These are phyloP conservation scores for Hemibagrus wyckioides DNA, from an alignment of 2,113 vertebrate genomes.

Conservation along the genomic window DNA sequence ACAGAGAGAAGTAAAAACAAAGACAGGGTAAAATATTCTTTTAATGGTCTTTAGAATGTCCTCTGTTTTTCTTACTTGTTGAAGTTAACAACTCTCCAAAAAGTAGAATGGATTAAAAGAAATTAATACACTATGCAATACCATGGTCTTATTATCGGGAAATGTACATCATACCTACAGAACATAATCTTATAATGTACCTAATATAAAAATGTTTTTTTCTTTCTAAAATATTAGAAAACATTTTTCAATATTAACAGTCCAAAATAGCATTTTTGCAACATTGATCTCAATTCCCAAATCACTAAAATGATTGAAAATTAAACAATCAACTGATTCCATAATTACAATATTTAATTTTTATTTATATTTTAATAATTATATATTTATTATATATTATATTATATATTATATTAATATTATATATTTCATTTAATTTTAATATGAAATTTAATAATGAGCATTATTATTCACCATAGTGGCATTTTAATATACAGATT, in stretches of 20 bases:
- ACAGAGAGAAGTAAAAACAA: slow-evolving; percentile 65
- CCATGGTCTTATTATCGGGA: neutral
- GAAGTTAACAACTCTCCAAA: slow-evolving; percentile 61
- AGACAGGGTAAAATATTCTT: slow-evolving; percentile 76
- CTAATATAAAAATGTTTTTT: no score
- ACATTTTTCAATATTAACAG: neutral
- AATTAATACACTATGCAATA: slow-evolving; percentile 44
- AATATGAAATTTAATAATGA: neutral
- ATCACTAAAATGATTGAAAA: neutral
- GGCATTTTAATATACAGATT: neutral
- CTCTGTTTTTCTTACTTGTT: slow-evolving; percentile 65
- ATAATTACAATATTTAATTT: no score
- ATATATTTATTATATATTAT: no score
- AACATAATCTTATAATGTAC: neutral
- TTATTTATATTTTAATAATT: no score
- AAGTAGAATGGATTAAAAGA: slow-evolving; percentile 36
- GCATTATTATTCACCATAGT: neutral
- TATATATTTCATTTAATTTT: no score
- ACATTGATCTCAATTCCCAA: no score
- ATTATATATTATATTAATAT: no score
- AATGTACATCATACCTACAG: neutral
- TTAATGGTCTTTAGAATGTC: slow-evolving; percentile 71
- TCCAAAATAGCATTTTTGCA: neutral
- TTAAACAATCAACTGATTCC: neutral
- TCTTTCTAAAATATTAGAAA: neutral